Evolutionary conservation across 2,113 vertebrate genomes (phyloP).

Genomic region (Phoenicopterus ruber): DNA sequence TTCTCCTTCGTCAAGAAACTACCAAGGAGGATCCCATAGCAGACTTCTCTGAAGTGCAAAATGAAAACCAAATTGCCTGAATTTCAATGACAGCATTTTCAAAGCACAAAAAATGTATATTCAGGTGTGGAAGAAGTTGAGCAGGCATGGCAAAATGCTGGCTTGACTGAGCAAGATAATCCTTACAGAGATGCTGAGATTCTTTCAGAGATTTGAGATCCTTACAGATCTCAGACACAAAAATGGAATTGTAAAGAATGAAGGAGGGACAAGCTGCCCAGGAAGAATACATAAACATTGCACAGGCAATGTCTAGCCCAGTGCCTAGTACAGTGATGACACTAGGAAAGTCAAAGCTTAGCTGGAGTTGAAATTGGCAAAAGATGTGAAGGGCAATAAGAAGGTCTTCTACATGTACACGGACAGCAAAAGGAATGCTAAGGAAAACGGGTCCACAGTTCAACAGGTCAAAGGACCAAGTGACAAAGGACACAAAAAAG

Average conservation of each 20-base stretch:
- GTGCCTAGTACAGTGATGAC: not conserved
- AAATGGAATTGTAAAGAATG: not conserved
- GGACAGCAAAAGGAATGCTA: not conserved
- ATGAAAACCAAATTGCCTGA: not conserved
- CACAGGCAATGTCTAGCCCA: not conserved
- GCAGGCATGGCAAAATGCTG: not conserved
- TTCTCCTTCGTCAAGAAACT: not conserved
- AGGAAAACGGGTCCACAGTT: not conserved
- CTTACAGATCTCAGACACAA: not conserved
- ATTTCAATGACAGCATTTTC: not conserved
- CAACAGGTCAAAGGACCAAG: not conserved
- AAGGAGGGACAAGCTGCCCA: not conserved
- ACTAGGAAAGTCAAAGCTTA: not conserved
- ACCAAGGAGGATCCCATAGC: not conserved
- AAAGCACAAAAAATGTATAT: not conserved
- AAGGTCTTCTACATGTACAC: too few relatives aligned
- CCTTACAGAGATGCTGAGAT: not conserved
- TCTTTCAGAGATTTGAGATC: not conserved
- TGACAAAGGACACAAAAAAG: not conserved
- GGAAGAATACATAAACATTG: not conserved
- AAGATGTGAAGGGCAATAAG: not conserved
- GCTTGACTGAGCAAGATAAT: not conserved
- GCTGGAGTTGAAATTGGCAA: not conserved
- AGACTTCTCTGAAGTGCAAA: not conserved
- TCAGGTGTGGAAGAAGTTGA: not conserved